Percentiles rank a stretch among this genome's conserved stretches.
phyloP scores from a whole-genome alignment of 2,888 invertebrate genomes.

The Noctua janthina region DNA sequence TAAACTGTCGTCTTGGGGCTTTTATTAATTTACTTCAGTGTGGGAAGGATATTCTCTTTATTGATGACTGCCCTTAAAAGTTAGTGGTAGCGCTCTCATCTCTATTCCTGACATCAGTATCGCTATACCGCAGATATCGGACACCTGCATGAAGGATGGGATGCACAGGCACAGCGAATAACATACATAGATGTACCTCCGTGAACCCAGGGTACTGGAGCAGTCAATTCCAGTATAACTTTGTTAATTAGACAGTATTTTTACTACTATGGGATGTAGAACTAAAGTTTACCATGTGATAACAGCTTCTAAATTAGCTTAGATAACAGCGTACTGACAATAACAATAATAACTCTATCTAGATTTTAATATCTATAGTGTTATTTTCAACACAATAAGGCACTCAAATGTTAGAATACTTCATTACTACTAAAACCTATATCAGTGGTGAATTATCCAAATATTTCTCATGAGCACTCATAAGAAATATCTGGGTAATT shows the following conservation, averaged over 20 bases:
- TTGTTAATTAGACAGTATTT: background rate
- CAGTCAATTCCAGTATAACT: background rate
- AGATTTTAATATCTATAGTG: conserved; percentile 9
- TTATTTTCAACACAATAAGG: conserved; percentile 14
- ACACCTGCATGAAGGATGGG: background rate
- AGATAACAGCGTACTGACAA: background rate
- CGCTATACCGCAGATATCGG: background rate
- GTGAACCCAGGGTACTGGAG: background rate
- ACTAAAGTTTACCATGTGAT: background rate
- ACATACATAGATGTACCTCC: background rate
- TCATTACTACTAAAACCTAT: background rate
- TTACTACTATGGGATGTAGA: background rate
- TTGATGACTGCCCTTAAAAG: background rate
- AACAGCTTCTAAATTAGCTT: background rate
- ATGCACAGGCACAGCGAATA: background rate
- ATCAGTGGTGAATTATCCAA: background rate
- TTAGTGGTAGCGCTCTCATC: background rate
- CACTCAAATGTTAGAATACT: conserved; percentile 1
- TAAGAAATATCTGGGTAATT: no score
- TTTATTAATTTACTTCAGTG: background rate
- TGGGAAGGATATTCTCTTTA: background rate
- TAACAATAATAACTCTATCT: conserved; percentile 5
- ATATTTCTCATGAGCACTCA: conserved; percentile 7
- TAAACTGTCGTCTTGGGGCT: background rate
- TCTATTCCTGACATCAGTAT: background rate